Percentiles rank a stretch among this genome's conserved stretches.
Conservation (phyloP, 1,140 invertebrate species). For the Bombus waltoni region DNA sequence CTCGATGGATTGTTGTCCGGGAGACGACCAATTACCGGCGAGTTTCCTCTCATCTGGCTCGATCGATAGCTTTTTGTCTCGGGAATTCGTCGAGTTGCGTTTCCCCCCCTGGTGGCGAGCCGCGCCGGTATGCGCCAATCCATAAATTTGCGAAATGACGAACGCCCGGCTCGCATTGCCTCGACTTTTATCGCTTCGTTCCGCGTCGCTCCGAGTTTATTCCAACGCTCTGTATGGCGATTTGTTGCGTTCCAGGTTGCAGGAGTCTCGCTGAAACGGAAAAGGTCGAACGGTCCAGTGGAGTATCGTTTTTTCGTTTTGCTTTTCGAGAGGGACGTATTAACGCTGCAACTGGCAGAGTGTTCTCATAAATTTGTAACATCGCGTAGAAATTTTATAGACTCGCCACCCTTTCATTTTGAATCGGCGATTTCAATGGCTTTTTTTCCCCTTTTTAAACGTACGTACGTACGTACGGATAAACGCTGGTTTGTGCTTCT, state of each 20-base stretch:
- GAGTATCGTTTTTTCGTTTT: background rate
- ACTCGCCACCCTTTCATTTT: background rate
- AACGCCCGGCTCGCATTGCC: background rate
- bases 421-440: background rate
- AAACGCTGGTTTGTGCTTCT: background rate
- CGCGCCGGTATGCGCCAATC: conserved; percentile 13
- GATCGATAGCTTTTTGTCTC: conserved; percentile 58
- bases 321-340: background rate
- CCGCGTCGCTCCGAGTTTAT: background rate
- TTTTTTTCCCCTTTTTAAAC: background rate
- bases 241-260: background rate
- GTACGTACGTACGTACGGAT: background rate
- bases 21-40: conserved; percentile 51
- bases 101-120: background rate
- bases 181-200: conserved; percentile 3
- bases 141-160: conserved; percentile 46
- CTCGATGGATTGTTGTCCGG: conserved; percentile 55
- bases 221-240: background rate
- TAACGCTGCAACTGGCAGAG: background rate
- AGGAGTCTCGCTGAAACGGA: background rate
- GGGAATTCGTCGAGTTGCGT: conserved; percentile 48
- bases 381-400: background rate
- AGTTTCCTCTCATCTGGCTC: conserved; percentile 44
- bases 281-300: background rate
- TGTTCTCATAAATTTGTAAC: background rate